Conservation (phyloP, 2,797 vertebrate genomes). For the Microctenopoma steveboyesi region DNA sequence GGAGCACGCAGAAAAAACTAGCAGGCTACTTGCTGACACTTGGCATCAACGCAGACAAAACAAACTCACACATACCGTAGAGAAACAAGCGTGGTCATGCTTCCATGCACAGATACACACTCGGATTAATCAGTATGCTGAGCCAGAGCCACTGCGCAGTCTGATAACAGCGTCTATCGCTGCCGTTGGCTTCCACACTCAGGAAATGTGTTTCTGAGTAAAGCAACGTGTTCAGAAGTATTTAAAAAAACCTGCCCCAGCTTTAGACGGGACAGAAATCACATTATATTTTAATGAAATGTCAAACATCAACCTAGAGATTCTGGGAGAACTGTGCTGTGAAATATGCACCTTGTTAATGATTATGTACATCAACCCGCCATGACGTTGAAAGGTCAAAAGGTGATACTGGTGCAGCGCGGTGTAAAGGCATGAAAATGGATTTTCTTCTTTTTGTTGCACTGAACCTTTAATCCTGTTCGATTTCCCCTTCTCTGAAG, state of each 20-base stretch:
- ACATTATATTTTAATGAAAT: conserved; percentile 47
- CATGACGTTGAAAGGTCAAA: conserved; percentile 43
- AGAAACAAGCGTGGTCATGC: conserved; percentile 14
- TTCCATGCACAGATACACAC: conserved; percentile 33
- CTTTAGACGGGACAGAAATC: conserved; percentile 17
- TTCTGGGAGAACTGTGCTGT: conserved; percentile 4
- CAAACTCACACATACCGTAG: conserved; percentile 3
- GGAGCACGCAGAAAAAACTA: background rate
- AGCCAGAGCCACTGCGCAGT: conserved; percentile 58
- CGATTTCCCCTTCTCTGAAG: conserved; percentile 37
- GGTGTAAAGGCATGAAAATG: conserved; percentile 20
- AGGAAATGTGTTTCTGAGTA: conserved; percentile 31
- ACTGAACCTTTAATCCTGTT: conserved; percentile 38
- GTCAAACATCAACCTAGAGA: conserved; percentile 36
- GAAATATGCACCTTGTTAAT: conserved; percentile 25
- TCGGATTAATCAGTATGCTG: conserved; percentile 70
- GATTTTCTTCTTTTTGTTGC: conserved; percentile 18
- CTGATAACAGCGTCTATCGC: conserved; percentile 68
- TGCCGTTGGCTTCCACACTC: conserved; percentile 49
- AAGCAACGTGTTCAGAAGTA: conserved; percentile 45
- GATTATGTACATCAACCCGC: conserved; percentile 14
- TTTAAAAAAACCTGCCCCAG: conserved; percentile 43
- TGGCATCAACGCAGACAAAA: conserved; percentile 19
- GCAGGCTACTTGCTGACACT: conserved; percentile 12
- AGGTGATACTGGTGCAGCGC: conserved; percentile 2